Base-by-base conservation (phyloP, 2,888 invertebrate species). In the Orchesellides sinensis region DNA sequence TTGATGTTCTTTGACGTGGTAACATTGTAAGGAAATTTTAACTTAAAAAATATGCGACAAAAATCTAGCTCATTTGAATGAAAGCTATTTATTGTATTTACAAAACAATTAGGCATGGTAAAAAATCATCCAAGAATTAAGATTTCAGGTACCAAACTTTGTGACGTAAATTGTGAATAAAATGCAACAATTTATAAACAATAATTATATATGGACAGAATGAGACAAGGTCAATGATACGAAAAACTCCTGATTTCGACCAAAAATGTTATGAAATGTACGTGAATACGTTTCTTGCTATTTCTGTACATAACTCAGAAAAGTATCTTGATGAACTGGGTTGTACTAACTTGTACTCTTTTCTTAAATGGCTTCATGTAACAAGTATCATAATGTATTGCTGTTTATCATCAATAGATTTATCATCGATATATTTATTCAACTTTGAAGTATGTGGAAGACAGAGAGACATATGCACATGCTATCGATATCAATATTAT, bases 311-410 rank as follows among this genome's bases (percentile, higher is more conserved):
- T 78, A 83, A 59, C 72, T 77, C 77, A 63, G 68, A 59, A 68
- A n/a, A n/a, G n/a, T 75, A 70, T 83, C 83, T 77, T 83, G 81
- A 81, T n/a, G n/a, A n/a, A n/a, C 81, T 81, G 81, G 81, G 54
- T 74, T 81, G 81, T 81, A 74, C 68, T 70, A n/a, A n/a, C n/a
- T n/a, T n/a, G n/a, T n/a, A n/a, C 49, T 77, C 56, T 73, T 81
- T 73, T 68, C 73, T 68, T 74, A 74, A 68, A 2, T 79, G 63
- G 73, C 61, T 81, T 69, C 61, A 69, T 78, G 68, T 63, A 78
- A 78, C 69, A 68, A 47, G 47, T 63, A 61, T 78, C 49, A 65
- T 52, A 40, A 65, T 56, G 65, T 78, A 61, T 78, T 78, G 69
- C 61, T 69, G 32, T 21, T 63, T 35, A 40, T 23, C 21, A 40